Percentiles rank a stretch among this genome's conserved stretches.
phyloP scores from a whole-genome alignment of 1,140 invertebrate species.

The Drosophila sp. region DNA sequence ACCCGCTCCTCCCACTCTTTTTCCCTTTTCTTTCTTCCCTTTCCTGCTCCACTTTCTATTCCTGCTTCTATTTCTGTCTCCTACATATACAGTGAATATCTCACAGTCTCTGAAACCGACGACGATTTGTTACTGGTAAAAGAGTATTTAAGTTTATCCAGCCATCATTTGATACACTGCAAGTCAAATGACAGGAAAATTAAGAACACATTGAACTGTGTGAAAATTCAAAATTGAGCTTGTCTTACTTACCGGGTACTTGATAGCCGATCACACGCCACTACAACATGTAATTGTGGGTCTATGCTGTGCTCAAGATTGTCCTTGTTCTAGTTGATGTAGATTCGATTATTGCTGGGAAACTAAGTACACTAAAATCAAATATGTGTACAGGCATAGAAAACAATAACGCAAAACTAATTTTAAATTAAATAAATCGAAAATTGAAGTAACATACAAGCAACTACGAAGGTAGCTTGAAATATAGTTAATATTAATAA shows the following conservation, averaged over 20 bases:
- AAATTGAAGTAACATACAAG: too few species aligned
- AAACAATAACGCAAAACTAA: too few species aligned
- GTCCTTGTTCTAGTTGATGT: constrained; percentile 66
- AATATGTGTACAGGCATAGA: too few species aligned
- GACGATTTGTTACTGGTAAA: constrained; percentile 16
- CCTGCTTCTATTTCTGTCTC: not conserved
- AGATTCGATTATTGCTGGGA: constrained; percentile 41
- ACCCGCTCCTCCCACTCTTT: not conserved
- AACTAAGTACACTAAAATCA: too few species aligned
- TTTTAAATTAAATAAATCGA: too few species aligned
- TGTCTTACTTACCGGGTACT: not conserved
- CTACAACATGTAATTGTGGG: not conserved
- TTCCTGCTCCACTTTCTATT: not conserved
- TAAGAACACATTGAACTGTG: too few species aligned
- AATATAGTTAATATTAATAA: too few species aligned
- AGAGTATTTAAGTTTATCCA: constrained; percentile 55
- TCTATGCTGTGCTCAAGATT: constrained; percentile 30
- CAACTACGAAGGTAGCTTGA: too few species aligned
- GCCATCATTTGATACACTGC: constrained; percentile 1
- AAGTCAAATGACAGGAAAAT: too few species aligned
- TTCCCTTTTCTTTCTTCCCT: not conserved
- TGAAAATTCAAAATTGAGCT: too few species aligned
- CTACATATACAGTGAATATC: not conserved
- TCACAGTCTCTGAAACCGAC: constrained; percentile 14
- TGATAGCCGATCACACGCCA: not conserved